Percentiles rank a stretch among this genome's conserved stretches.
Evolutionary conservation across 2,113 vertebrate species (phyloP).

Genomic region (Neolamprologus variostigma): DNA sequence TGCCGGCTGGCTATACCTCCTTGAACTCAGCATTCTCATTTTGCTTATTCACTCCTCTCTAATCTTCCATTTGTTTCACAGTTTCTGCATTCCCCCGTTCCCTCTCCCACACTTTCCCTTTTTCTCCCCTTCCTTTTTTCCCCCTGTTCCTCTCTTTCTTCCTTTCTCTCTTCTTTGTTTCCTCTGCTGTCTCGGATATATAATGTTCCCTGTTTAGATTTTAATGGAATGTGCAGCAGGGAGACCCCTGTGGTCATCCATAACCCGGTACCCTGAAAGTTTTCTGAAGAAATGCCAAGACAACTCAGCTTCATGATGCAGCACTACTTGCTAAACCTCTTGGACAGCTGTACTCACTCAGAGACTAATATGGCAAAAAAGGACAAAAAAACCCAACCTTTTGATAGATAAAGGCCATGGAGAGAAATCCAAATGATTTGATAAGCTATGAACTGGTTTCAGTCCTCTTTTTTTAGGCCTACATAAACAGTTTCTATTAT

Average conservation of each 20-base stretch:
- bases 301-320: neutral
- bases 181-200: neutral
- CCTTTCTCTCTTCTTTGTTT: neutral
- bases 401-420: neutral
- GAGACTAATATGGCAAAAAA: neutral
- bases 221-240: slow-evolving; percentile 53
- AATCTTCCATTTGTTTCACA: neutral
- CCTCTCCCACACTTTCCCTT: neutral
- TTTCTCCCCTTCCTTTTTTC: neutral
- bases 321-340: neutral
- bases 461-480: neutral
- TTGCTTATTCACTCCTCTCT: neutral
- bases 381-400: accelerated
- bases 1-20: neutral
- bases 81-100: neutral
- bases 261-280: slow-evolving; percentile 22
- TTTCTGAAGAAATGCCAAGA: slow-evolving; percentile 8
- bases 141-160: neutral
- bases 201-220: slow-evolving; percentile 41
- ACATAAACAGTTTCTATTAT: neutral
- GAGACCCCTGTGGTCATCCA: slow-evolving; percentile 28
- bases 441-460: neutral
- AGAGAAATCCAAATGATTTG: neutral
- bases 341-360: neutral
- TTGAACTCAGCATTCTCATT: neutral